Evolutionary conservation across 2,113 vertebrate genomes (phyloP), one percentile per base, ranked within the genome.

Genomic region (Atrichornis clamosus): DNA sequence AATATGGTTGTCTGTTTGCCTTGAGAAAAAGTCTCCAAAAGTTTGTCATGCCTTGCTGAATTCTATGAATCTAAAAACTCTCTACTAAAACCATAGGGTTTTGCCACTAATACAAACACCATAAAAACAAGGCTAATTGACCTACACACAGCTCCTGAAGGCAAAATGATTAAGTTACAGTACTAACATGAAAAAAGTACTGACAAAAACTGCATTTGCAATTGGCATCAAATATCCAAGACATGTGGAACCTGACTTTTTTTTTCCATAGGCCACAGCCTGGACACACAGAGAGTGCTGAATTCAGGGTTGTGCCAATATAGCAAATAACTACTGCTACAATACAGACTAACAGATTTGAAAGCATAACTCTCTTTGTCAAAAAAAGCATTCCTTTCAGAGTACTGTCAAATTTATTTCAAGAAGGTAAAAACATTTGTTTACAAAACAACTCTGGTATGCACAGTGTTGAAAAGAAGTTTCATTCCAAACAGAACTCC

Each of bases 201-300:
- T n/a, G n/a, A 63, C 49, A 92, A 77, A 87, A 92, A 33, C 33
- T 46, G 50, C 37, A 50, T 24, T 49, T 76, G 17, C 52, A 67
- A 19, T 5, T 44, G 47, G 35, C 52, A 81, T 63, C 60, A 82
- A 79, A 44, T 15, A 52, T 8, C 68, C 15, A 75, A 84, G 89
- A 44, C 56, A 59, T 0, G 0, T 10, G 26, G 56, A 90, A 81
- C 39, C 41, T 70, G 46, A 6, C 59, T 9, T 19, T 44, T 58
- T 41, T 44, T 27, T 49, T 50, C 42, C 16, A 49, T 0, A 84
- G 42, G 35, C 58, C 12, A 6, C 69, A 58, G 49, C 21, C 37
- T 44, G 12, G 27, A 63, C 7, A 13, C 11, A 49, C 7, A 30
- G 0, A 42, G 5, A 58, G 30, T 10, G 15, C 33, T 5, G n/a